Percentiles rank a stretch among this genome's conserved stretches.
phyloP scores from a whole-genome alignment of 2,797 vertebrate genomes.

The Kryptolebias ocellatus region DNA sequence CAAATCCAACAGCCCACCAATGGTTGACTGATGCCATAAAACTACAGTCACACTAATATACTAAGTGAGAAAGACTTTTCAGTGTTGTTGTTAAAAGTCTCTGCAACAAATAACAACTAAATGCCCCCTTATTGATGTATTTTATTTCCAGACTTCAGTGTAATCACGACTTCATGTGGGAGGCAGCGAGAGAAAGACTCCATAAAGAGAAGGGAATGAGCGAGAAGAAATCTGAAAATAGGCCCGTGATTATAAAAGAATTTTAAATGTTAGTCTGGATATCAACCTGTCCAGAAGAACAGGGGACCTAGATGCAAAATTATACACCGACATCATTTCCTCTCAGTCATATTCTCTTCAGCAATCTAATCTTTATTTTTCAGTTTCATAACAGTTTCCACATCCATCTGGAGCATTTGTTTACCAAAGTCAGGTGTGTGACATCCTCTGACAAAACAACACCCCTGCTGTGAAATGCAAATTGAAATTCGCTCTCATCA shows the following conservation, averaged over 20 bases:
- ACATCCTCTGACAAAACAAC: constrained; percentile 59
- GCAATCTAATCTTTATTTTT: constrained; percentile 43
- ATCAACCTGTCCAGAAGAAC: constrained; percentile 31
- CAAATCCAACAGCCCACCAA: constrained; percentile 66
- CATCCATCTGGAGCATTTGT: constrained; percentile 57
- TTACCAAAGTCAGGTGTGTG: constrained; percentile 49
- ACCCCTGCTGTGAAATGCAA: constrained; percentile 57
- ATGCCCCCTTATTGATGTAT: constrained; percentile 29
- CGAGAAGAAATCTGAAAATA: constrained; percentile 64
- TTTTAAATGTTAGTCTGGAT: constrained; percentile 54
- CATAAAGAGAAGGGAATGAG: constrained; percentile 53
- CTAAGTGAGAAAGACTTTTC: constrained; percentile 13
- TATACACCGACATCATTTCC: constrained; percentile 6
- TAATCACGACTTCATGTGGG: constrained; percentile 71
- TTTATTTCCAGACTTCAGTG: constrained; percentile 56
- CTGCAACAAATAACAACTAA: constrained; percentile 16
- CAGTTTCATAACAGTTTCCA: constrained; percentile 43
- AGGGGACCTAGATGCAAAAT: neutral
- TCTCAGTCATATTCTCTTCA: constrained; percentile 5
- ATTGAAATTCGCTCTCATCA: constrained; percentile 46
- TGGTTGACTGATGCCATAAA: constrained; percentile 69
- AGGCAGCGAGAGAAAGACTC: constrained; percentile 50
- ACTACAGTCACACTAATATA: constrained; percentile 31
- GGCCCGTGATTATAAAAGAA: constrained; percentile 51
- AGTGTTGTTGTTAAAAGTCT: constrained; percentile 4